Evolutionary conservation across 2,113 vertebrate species (phyloP).

Genomic region (Pangasianodon gigas): DNA sequence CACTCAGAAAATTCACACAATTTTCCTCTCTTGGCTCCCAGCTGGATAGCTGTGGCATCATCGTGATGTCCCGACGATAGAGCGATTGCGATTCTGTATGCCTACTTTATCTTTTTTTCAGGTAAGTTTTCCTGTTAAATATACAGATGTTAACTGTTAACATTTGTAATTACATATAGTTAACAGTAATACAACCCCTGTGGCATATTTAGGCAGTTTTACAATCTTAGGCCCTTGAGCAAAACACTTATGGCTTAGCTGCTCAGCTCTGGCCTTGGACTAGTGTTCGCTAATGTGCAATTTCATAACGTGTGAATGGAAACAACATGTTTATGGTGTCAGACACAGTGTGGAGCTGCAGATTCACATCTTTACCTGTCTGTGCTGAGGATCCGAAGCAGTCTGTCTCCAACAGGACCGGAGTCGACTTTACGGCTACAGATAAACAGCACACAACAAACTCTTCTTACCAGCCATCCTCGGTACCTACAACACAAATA

Average conservation of each 20-base stretch:
- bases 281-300: background rate
- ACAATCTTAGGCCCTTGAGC: background rate
- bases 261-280: background rate
- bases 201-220: background rate
- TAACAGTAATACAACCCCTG: background rate
- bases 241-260: background rate
- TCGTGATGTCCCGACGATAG: no score
- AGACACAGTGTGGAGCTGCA: background rate
- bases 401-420: conserved; percentile 59
- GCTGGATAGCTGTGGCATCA: no score
- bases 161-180: background rate
- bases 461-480: conserved; percentile 74
- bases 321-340: background rate
- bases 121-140: background rate
- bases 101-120: background rate
- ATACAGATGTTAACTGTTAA: background rate
- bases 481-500: conserved; percentile 64
- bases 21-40: background rate
- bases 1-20: background rate
- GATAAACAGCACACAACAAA: conserved; percentile 72
- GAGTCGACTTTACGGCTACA: conserved; percentile 66
- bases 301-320: background rate
- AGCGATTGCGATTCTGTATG: background rate
- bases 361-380: conserved; percentile 59
- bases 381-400: conserved; percentile 63